These are phyloP conservation scores for Chunga burmeisteri DNA, from an alignment of 2,113 vertebrate genomes.

Conservation along the genomic window DNA sequence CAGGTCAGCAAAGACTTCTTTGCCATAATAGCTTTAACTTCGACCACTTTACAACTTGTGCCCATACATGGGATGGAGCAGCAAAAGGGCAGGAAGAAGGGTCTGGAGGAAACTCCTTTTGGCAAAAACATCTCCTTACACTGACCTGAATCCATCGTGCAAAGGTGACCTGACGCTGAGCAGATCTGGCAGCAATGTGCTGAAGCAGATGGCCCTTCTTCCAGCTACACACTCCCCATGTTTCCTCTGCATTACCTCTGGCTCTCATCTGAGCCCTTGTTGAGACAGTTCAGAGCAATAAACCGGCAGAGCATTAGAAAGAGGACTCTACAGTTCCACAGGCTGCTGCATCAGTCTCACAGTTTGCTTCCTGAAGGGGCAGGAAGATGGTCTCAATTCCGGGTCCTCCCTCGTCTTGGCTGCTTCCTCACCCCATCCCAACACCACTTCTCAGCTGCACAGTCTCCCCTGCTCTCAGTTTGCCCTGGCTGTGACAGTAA, in stretches of 20 bases:
- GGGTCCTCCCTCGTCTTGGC: not conserved
- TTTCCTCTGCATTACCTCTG: not conserved
- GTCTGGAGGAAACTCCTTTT: not conserved
- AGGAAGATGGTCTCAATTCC: not conserved
- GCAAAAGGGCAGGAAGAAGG: not conserved
- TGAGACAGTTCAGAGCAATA: not conserved
- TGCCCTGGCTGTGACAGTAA: not conserved
- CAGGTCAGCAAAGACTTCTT: not conserved
- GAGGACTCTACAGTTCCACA: not conserved
- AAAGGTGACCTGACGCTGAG: not conserved
- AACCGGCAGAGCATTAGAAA: not conserved
- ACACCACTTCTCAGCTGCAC: not conserved
- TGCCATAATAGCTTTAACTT: not conserved
- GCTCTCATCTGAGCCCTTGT: not conserved
- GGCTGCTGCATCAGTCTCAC: not conserved
- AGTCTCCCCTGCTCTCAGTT: not conserved
- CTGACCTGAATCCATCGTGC: not conserved
- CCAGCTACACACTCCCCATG: not conserved
- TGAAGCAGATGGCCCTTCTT: rapidly evolving
- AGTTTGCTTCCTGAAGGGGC: not conserved
- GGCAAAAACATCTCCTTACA: not conserved
- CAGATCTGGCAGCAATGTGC: not conserved
- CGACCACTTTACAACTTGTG: not conserved
- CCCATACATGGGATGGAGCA: not conserved
- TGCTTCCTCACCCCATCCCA: not conserved